phyloP scores from a whole-genome alignment of 2,797 vertebrate genomes.

The Sebastes matsubarae region DNA sequence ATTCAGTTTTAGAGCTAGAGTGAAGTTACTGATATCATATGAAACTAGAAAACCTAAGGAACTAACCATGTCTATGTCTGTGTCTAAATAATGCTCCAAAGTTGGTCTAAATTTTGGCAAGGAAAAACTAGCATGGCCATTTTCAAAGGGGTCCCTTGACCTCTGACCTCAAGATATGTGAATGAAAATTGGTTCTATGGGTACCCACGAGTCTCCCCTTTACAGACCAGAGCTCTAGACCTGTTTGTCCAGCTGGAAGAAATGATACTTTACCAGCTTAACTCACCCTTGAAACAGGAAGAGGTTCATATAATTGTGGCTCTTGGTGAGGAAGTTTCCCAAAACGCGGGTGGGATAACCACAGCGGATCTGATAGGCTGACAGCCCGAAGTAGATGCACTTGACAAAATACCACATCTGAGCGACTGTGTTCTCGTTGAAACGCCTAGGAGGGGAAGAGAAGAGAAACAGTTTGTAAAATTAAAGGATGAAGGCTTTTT shows the following conservation, averaged over 20 bases:
- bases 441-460: constrained; percentile 86
- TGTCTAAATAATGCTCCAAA: neutral
- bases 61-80: neutral
- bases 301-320: constrained; percentile 98
- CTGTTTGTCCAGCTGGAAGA: constrained; percentile 47
- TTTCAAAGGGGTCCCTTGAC: neutral
- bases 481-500: neutral
- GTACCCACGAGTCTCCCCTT: no score
- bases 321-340: constrained; percentile 99
- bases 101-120: neutral
- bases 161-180: neutral
- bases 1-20: neutral
- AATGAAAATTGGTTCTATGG: neutral
- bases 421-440: constrained; percentile 94
- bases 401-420: constrained; percentile 99
- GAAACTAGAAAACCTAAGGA: neutral
- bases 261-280: neutral
- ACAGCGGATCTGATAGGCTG: constrained; percentile 98
- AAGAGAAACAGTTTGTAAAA: neutral
- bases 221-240: neutral
- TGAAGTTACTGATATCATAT: neutral
- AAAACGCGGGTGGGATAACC: constrained; percentile 98
- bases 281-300: constrained; percentile 99
- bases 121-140: neutral
- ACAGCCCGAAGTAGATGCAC: constrained; percentile 98